Evolutionary conservation across 2,888 invertebrate species (phyloP).

Genomic region (Schizaphis graminum): DNA sequence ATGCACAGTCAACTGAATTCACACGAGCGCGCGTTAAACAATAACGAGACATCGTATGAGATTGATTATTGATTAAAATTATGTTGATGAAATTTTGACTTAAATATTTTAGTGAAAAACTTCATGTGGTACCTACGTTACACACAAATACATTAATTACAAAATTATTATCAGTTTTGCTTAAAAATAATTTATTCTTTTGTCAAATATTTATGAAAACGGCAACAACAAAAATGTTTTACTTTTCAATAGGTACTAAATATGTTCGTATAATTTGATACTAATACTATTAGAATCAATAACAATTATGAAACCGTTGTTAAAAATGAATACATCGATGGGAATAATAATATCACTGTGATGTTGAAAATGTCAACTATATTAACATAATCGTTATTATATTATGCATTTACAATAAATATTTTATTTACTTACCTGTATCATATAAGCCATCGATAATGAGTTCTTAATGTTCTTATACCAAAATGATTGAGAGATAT

Average conservation of each 20-base stretch:
- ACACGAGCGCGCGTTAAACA: neutral
- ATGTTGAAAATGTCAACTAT: neutral
- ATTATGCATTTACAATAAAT: neutral
- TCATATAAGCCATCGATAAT: neutral
- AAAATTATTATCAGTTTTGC: neutral
- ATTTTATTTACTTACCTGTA: slow-evolving; percentile 22
- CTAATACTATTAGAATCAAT: neutral
- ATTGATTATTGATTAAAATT: neutral
- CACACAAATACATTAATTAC: neutral
- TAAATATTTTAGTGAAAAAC: neutral
- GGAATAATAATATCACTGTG: neutral
- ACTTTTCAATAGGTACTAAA: neutral
- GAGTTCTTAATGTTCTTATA: neutral
- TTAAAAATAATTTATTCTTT: neutral
- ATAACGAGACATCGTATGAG: neutral
- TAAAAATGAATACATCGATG: neutral
- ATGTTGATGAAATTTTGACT: neutral
- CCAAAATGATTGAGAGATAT: neutral
- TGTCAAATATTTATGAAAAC: neutral
- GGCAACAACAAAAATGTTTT: neutral
- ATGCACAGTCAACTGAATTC: neutral
- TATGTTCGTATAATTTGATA: neutral
- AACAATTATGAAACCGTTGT: neutral
- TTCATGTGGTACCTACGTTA: neutral
- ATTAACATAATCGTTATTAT: neutral